phyloP scores from a whole-genome alignment of 2,113 vertebrate species.

The Atrichornis clamosus region DNA sequence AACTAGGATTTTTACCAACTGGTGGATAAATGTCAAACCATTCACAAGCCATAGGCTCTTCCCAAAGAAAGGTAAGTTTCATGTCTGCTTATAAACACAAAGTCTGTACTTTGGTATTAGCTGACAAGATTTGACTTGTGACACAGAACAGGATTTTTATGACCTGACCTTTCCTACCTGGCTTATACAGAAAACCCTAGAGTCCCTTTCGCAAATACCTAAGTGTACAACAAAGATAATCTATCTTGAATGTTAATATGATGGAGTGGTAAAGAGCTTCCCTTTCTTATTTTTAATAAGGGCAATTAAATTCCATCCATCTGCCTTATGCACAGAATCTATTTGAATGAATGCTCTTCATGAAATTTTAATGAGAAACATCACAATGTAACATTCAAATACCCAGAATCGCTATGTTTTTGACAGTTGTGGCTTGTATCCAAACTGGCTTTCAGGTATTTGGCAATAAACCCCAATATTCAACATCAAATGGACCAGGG shows the following conservation, averaged over 20 bases:
- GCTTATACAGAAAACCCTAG: conserved; percentile 5
- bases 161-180: conserved; percentile 38
- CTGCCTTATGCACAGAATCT: conserved; percentile 41
- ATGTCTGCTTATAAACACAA: conserved; percentile 19
- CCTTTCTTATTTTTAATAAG: conserved; percentile 73
- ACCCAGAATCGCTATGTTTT: conserved; percentile 51
- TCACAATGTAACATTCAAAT: conserved; percentile 70
- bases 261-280: conserved; percentile 42
- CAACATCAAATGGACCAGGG: conserved; percentile 57
- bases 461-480: conserved; percentile 77
- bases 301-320: conserved; percentile 75
- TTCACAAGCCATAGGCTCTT: conserved; percentile 8
- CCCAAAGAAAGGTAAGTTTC: conserved; percentile 33
- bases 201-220: conserved; percentile 10
- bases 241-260: conserved; percentile 60
- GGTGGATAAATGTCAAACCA: conserved; percentile 17
- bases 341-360: conserved; percentile 66
- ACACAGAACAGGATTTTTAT: conserved; percentile 13
- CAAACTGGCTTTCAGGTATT: conserved; percentile 85
- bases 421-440: conserved; percentile 76
- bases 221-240: conserved; percentile 62
- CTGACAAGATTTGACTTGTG: conserved; percentile 35
- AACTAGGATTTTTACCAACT: background rate
- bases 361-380: conserved; percentile 80
- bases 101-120: background rate